Evolutionary conservation across 1,140 invertebrate species (phyloP).

Genomic region (Zophobas morio): DNA sequence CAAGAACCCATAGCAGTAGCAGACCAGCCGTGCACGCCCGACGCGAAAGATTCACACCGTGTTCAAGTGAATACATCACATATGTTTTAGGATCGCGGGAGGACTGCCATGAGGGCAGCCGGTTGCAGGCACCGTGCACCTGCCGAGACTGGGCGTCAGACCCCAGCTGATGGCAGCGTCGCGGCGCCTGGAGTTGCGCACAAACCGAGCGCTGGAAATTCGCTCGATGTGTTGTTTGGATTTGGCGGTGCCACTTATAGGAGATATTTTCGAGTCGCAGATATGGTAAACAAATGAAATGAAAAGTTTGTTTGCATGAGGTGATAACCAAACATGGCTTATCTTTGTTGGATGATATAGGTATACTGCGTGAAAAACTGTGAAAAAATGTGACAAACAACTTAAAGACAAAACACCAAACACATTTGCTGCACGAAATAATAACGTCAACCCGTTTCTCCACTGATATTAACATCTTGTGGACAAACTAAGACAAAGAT

Average conservation of each 20-base stretch:
- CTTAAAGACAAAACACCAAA: too few relatives aligned
- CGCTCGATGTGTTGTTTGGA: slow-evolving; percentile 20
- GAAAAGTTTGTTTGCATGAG: background rate
- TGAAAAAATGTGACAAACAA: too few relatives aligned
- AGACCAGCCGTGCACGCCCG: slow-evolving; percentile 70
- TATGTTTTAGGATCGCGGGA: slow-evolving; percentile 59
- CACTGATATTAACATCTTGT: too few relatives aligned
- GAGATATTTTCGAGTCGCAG: background rate
- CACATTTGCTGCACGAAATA: too few relatives aligned
- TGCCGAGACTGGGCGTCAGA: slow-evolving; percentile 59
- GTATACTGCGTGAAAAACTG: too few relatives aligned
- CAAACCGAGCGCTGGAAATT: background rate
- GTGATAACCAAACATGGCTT: too few relatives aligned
- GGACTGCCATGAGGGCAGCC: slow-evolving; percentile 67
- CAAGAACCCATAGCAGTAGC: slow-evolving; percentile 59
- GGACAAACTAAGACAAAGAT: too few relatives aligned
- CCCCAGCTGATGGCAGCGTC: slow-evolving; percentile 61
- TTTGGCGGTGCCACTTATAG: slow-evolving; percentile 1
- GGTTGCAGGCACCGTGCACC: slow-evolving; percentile 61
- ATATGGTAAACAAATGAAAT: background rate
- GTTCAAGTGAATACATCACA: slow-evolving; percentile 71
- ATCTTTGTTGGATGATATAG: too few relatives aligned
- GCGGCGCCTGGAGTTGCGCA: slow-evolving; percentile 58
- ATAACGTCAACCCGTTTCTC: too few relatives aligned
- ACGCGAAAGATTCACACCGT: slow-evolving; percentile 72